These are phyloP conservation scores for Volucella bombylans DNA, from an alignment of 2,888 invertebrate species.

Conservation along the genomic window DNA sequence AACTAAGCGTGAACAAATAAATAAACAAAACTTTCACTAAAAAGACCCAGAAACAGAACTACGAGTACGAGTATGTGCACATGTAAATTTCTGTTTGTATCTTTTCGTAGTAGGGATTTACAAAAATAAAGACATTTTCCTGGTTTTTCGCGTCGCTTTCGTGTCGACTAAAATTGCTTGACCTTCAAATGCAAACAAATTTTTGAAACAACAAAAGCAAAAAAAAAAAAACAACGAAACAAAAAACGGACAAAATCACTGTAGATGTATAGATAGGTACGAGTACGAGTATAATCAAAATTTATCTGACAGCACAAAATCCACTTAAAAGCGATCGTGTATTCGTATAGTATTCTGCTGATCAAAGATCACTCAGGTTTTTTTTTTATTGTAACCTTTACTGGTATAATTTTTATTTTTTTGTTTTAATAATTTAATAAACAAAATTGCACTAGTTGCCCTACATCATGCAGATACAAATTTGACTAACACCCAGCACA, in stretches of 20 bases:
- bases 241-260: too few relatives aligned
- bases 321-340: slow-evolving; percentile 9
- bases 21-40: slow-evolving; percentile 57
- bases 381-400: background rate
- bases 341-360: slow-evolving; percentile 19
- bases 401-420: background rate
- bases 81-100: background rate
- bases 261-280: background rate
- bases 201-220: too few relatives aligned
- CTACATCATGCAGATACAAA: slow-evolving; percentile 17
- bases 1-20: background rate
- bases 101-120: slow-evolving; percentile 7
- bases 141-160: slow-evolving; percentile 32
- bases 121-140: slow-evolving; percentile 46
- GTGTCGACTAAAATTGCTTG: slow-evolving; percentile 42
- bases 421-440: slow-evolving; percentile 20
- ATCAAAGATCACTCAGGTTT: slow-evolving; percentile 53
- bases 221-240: too few relatives aligned
- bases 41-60: background rate
- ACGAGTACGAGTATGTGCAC: background rate
- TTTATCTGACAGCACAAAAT: slow-evolving; percentile 33
- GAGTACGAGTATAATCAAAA: slow-evolving; percentile 17
- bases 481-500: slow-evolving; percentile 1
- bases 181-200: slow-evolving; percentile 53
- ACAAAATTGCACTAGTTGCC: slow-evolving; percentile 33